Evolutionary conservation across 2,888 invertebrate genomes (phyloP).

Genomic region (Diarsia brunnea): DNA sequence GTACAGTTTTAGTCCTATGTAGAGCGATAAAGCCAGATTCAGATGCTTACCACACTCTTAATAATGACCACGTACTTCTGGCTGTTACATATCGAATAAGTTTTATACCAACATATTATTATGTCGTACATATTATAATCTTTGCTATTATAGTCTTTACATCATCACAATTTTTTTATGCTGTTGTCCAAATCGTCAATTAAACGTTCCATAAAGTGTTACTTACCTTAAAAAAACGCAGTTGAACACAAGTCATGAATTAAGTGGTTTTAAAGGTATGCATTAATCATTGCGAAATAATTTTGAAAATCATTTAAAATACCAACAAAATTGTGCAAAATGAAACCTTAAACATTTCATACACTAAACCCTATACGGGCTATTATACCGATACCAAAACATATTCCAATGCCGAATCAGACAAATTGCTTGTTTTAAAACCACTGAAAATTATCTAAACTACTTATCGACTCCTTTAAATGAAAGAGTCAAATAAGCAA

Average conservation of each 20-base stretch:
- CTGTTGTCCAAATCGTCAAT: neutral
- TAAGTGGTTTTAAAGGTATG: neutral
- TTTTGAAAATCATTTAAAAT: neutral
- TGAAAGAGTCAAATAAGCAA: neutral
- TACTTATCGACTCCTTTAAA: neutral
- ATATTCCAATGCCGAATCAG: neutral
- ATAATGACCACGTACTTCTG: neutral
- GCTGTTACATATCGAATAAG: neutral
- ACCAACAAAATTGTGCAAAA: neutral
- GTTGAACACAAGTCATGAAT: neutral
- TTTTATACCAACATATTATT: neutral
- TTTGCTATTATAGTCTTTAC: conserved; percentile 3
- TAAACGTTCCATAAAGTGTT: neutral
- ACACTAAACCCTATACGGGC: neutral
- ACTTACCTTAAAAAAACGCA: neutral
- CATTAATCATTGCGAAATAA: neutral
- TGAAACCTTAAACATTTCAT: neutral
- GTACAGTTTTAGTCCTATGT: neutral
- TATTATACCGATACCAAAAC: neutral
- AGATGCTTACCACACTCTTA: neutral
- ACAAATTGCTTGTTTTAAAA: neutral
- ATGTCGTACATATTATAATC: neutral
- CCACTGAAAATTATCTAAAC: neutral
- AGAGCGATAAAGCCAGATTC: neutral
- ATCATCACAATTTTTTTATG: neutral